Percentiles rank a stretch among this genome's conserved stretches.
Evolutionary conservation across 2,113 vertebrate genomes (phyloP).

Genomic region (Rhynchopsitta pachyrhyncha): DNA sequence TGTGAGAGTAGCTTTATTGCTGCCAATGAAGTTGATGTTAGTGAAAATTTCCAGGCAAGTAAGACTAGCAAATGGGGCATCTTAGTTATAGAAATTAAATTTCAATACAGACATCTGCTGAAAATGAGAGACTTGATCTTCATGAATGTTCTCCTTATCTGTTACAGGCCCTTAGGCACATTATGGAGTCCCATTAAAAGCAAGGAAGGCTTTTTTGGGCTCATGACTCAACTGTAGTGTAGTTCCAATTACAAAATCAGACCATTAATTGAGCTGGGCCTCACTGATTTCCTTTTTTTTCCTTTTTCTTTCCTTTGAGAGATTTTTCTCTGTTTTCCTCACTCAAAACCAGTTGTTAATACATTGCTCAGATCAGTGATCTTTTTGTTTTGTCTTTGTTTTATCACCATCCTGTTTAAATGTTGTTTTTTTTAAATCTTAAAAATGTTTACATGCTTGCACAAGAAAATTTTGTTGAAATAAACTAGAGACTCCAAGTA

Average conservation of each 20-base stretch:
- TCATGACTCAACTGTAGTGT: background rate
- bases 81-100: constrained; percentile 52
- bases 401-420: background rate
- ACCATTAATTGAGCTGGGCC: background rate
- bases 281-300: background rate
- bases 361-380: background rate
- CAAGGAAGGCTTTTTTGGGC: background rate
- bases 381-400: constrained; percentile 3
- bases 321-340: background rate
- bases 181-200: background rate
- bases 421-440: background rate
- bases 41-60: background rate
- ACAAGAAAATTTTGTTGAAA: constrained; percentile 26
- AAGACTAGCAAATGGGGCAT: background rate
- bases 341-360: background rate
- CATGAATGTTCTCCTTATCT: background rate
- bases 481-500: constrained; percentile 54
- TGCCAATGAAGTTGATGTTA: background rate
- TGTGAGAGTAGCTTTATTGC: background rate
- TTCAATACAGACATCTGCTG: constrained; percentile 21
- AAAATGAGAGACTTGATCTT: background rate
- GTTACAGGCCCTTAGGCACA: background rate
- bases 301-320: background rate
- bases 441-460: constrained; percentile 43
- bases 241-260: background rate